A percentile compares a stretch with the other conserved stretches of the same genome.
These are phyloP conservation scores for Balaenoptera acutorostrata DNA, from an alignment of 2,113 vertebrate genomes.

Conservation along the genomic window DNA sequence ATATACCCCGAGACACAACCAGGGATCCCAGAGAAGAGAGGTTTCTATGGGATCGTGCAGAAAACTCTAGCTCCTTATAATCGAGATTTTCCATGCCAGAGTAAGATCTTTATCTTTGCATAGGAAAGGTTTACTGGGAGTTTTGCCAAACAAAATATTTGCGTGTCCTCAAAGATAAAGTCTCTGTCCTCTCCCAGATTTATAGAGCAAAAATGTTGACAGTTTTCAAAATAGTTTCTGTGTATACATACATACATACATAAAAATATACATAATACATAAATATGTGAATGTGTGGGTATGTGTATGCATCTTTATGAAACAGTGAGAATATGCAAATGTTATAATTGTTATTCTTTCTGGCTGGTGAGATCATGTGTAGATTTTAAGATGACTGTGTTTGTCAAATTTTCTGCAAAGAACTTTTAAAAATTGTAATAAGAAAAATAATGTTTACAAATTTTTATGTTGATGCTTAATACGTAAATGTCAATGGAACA, in stretches of 20 bases:
- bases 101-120: not conserved
- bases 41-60: not conserved
- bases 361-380: not conserved
- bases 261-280: not conserved
- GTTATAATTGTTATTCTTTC: not conserved
- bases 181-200: not conserved
- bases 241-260: not conserved
- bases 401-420: not conserved
- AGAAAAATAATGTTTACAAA: not conserved
- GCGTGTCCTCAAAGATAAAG: not conserved
- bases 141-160: not conserved
- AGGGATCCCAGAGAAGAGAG: not conserved
- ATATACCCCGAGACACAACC: not conserved
- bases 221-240: not conserved
- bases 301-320: not conserved
- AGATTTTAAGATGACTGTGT: not conserved
- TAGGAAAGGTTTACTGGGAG: not conserved
- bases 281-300: not conserved
- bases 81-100: not conserved
- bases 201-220: not conserved
- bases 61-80: not conserved
- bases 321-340: not conserved
- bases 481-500: not conserved
- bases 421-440: not conserved
- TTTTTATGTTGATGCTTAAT: not conserved